Evolutionary conservation across 2,797 vertebrate genomes (phyloP), one percentile per base, ranked within the genome.

Genomic region (Poeciliopsis presidionis): DNA sequence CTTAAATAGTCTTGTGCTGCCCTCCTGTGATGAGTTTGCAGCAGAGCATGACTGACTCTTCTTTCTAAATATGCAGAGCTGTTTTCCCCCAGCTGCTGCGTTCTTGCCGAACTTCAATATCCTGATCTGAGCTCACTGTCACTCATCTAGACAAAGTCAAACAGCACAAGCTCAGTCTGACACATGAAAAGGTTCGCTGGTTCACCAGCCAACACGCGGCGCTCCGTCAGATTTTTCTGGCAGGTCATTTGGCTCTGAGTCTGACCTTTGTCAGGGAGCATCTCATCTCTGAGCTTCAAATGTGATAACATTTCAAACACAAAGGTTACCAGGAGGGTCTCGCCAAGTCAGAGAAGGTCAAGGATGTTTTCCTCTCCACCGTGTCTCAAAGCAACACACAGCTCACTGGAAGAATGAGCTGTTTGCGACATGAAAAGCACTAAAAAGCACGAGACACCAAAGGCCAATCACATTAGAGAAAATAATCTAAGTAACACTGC

Each of bases 291-390:
- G 30, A 70, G 83, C 82, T 78, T 89, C 89, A 86, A 76, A 87
- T 87, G 77, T 84, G 82, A 78, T 86, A 93, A 90, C 95, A 94
- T 94, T 94, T 95, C 87, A 83, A 80, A 86, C 81, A 89, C 71
- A 96, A 96, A 96, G 95, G 95, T 95, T 94, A 96, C 95, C 92
- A 84, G 77, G 83, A 87, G 79, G 77, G 74, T 75, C 72, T 25
- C 16, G 70, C 84, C 63, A 77, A 84, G 84, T 88, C 73, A 85
- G 77, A 91, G 82, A 96, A 95, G 93, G 94, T 95, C 92, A 94
- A 83, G 84, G 46, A 90, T 72, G n/a, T 36, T 16, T 36, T 6
- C 59, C 53, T 3, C 41, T 43, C 51, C 16, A 41, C 13, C 45
- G 63, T 5, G 46, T 74, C 53, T 61, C 73, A 76, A 39, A 76